Evolutionary conservation across 2,888 invertebrate genomes (phyloP).

Genomic region (Oasisia sp.): DNA sequence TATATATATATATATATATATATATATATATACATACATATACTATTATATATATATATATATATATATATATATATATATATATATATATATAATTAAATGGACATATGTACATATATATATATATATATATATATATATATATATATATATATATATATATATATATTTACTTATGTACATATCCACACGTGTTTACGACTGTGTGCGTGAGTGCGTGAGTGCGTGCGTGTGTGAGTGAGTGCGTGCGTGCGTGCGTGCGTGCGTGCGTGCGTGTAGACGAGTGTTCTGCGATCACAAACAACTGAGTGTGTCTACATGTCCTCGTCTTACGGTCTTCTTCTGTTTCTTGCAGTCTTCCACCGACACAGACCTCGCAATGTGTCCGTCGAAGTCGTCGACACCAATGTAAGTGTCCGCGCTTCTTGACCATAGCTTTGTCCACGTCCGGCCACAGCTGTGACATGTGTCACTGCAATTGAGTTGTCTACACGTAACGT

Average conservation of each 20-base stretch:
- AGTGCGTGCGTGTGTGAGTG: not conserved
- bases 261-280: not conserved
- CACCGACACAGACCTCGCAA: not conserved
- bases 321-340: not conserved
- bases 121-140: too few species aligned
- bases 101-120: too few species aligned
- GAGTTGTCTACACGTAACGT: too few species aligned
- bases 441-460: not conserved
- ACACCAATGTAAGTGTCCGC: not conserved
- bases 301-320: not conserved
- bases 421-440: not conserved
- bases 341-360: slow-evolving; percentile 17
- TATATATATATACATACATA: too few species aligned
- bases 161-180: not conserved
- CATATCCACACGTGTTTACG: not conserved
- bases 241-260: not conserved
- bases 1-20: too few species aligned
- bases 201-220: not conserved
- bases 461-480: not conserved
- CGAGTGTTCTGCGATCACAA: not conserved
- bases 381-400: slow-evolving; percentile 3
- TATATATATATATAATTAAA: too few species aligned
- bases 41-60: too few species aligned
- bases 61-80: not conserved
- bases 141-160: not conserved